These are phyloP conservation scores for Boloria selene DNA, from an alignment of 2,888 invertebrate species.

Conservation along the genomic window DNA sequence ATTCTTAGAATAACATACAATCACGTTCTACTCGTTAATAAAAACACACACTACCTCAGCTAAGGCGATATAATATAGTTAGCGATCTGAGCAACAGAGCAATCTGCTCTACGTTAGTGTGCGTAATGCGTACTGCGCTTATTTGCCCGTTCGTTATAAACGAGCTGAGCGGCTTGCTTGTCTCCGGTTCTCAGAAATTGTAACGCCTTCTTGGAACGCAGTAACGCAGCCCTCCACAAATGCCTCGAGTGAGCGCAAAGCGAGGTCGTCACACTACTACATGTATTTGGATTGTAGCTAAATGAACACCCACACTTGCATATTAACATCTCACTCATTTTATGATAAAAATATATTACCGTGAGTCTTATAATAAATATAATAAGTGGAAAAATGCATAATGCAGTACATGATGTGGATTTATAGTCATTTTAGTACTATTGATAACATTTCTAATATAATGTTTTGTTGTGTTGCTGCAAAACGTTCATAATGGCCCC, in stretches of 20 bases:
- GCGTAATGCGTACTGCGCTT: slow-evolving; percentile 69
- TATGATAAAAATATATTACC: slow-evolving; percentile 9
- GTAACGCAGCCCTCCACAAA: slow-evolving; percentile 69
- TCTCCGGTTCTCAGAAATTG: slow-evolving; percentile 80
- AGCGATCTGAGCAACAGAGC: slow-evolving; percentile 42
- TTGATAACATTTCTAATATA: too few relatives aligned
- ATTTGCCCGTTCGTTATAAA: slow-evolving; percentile 71
- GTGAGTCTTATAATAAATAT: not conserved
- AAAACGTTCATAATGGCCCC: too few relatives aligned
- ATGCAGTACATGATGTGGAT: not conserved
- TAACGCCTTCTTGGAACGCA: slow-evolving; percentile 81
- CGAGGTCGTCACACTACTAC: slow-evolving; percentile 71
- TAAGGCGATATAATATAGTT: slow-evolving; percentile 45
- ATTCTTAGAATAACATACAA: slow-evolving; percentile 25
- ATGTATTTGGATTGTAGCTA: slow-evolving; percentile 57
- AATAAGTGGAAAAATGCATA: slow-evolving; percentile 2
- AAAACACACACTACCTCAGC: slow-evolving; percentile 43
- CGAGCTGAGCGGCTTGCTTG: slow-evolving; percentile 71
- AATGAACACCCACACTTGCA: slow-evolving; percentile 55
- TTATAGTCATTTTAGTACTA: too few relatives aligned
- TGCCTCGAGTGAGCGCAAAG: slow-evolving; percentile 70
- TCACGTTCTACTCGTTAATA: slow-evolving; percentile 42
- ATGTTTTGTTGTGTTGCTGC: too few relatives aligned
- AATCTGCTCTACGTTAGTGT: slow-evolving; percentile 47
- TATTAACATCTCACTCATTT: slow-evolving; percentile 48